Percentiles rank a stretch among this genome's conserved stretches.
Conservation (phyloP, 2,797 vertebrate species). For the Meda fulgida region DNA sequence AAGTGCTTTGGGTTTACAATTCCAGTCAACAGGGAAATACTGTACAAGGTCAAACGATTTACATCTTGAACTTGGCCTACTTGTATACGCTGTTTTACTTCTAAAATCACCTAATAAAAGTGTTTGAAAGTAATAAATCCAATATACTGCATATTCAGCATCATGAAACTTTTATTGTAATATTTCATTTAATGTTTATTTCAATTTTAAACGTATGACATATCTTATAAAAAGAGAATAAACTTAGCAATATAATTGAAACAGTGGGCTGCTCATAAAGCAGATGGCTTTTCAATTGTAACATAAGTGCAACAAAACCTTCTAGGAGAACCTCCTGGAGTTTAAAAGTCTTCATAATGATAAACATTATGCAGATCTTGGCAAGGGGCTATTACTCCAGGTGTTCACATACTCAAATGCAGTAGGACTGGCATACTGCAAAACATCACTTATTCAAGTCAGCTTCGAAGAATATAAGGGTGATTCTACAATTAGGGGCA, state of each 20-base stretch:
- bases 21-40: not conserved
- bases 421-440: not conserved
- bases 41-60: conserved; percentile 13
- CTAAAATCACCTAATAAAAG: conserved; percentile 3
- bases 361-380: conserved; percentile 9
- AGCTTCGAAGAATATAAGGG: not conserved
- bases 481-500: not conserved
- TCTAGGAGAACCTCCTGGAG: conserved; percentile 3
- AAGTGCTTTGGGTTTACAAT: conserved; percentile 24
- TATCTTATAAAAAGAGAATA: not conserved
- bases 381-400: not conserved
- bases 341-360: conserved; percentile 30
- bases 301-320: not conserved
- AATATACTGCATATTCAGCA: conserved; percentile 14
- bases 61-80: not conserved
- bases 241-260: not conserved
- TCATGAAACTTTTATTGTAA: conserved; percentile 1
- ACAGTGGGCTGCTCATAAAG: conserved; percentile 10
- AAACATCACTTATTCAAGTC: not conserved
- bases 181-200: not conserved
- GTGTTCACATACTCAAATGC: conserved; percentile 9
- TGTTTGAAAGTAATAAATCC: not conserved
- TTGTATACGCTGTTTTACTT: not conserved
- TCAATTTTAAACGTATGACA: not conserved
- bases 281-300: not conserved